phyloP scores from a whole-genome alignment of 2,113 vertebrate species.

The Tachysurus fulvidraco region DNA sequence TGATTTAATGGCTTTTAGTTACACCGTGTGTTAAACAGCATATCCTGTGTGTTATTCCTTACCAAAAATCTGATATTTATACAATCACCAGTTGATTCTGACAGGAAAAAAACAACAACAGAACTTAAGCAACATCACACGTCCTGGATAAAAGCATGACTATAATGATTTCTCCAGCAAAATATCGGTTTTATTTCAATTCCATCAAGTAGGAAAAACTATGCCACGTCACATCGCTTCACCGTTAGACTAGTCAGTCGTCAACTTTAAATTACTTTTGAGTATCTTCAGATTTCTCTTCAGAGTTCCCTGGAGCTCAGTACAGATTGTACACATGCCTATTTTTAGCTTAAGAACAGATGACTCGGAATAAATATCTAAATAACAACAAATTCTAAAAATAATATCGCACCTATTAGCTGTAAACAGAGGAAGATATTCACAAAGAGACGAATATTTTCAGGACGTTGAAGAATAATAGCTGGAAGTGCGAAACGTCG shows the following conservation, averaged over 20 bases:
- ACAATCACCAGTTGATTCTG: background rate
- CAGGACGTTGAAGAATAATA: background rate
- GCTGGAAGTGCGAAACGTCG: background rate
- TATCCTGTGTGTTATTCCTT: background rate
- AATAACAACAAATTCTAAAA: background rate
- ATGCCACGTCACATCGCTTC: background rate
- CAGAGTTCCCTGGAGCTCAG: background rate
- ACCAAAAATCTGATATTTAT: background rate
- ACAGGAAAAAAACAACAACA: background rate
- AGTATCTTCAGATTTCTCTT: background rate
- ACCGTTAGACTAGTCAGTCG: background rate
- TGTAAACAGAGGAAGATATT: background rate
- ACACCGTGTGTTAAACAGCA: no score
- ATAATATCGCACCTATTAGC: background rate
- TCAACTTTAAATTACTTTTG: background rate
- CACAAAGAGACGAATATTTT: background rate
- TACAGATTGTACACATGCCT: background rate
- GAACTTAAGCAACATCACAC: background rate
- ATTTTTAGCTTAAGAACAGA: background rate
- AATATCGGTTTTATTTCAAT: background rate
- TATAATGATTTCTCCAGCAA: background rate
- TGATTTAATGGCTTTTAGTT: no score
- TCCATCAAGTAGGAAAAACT: background rate
- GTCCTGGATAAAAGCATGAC: background rate
- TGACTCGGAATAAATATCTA: background rate